These are phyloP conservation scores for Plectrocnemia conspersa DNA, from an alignment of 1,140 invertebrate species.

Conservation along the genomic window DNA sequence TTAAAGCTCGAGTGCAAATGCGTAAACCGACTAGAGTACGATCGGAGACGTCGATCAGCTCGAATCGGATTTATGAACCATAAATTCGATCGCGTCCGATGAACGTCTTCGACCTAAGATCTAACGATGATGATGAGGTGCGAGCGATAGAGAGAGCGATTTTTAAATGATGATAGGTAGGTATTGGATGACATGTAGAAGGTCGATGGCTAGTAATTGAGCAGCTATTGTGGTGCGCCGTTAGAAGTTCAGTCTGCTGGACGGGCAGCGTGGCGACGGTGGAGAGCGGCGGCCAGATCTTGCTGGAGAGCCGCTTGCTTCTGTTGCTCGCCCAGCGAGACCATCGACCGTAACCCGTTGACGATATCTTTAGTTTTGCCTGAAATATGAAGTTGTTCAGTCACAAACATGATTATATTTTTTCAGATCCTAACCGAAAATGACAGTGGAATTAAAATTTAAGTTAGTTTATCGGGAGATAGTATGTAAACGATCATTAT, in stretches of 20 bases:
- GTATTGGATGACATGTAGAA: not conserved
- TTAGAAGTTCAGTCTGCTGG: constrained; percentile 50
- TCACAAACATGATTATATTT: too few relatives aligned
- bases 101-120: not conserved
- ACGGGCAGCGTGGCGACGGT: constrained; percentile 65
- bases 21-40: too few relatives aligned
- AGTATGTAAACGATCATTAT: too few relatives aligned
- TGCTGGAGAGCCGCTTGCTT: constrained; percentile 79
- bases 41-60: too few relatives aligned
- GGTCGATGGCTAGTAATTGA: not conserved
- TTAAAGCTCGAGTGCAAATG: too few relatives aligned
- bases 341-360: constrained; percentile 88
- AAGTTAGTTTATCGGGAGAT: too few relatives aligned
- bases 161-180: not conserved
- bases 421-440: too few relatives aligned
- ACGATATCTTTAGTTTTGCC: constrained; percentile 97
- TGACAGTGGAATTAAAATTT: too few relatives aligned
- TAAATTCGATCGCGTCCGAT: not conserved
- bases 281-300: constrained; percentile 78
- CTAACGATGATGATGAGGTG: too few relatives aligned
- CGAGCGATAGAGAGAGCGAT: not conserved
- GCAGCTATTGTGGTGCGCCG: not conserved
- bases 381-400: constrained; percentile 34
- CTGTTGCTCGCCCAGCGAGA: constrained; percentile 76
- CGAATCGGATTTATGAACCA: too few relatives aligned